Evolutionary conservation across 2,797 vertebrate genomes (phyloP).

Genomic region (Emydoidea blandingii): DNA sequence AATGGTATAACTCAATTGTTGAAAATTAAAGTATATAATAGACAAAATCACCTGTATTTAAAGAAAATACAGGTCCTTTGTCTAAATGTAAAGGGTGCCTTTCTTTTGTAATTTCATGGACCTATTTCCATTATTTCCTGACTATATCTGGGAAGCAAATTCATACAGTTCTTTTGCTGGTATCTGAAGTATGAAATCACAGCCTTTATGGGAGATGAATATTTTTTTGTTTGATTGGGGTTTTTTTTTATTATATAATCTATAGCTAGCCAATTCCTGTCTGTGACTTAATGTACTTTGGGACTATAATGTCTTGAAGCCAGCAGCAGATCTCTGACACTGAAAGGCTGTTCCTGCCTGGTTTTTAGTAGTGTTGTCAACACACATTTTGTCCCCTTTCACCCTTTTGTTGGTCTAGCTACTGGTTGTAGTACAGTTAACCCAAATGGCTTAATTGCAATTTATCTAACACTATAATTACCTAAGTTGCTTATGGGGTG

Average conservation of each 20-base stretch:
- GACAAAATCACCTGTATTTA: background rate
- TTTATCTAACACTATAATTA: constrained; percentile 56
- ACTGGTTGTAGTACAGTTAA: constrained; percentile 56
- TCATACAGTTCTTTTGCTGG: constrained; percentile 42
- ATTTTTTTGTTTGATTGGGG: background rate
- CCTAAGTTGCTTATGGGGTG: constrained; percentile 47
- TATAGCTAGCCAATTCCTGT: constrained; percentile 23
- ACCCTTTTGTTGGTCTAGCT: constrained; percentile 52
- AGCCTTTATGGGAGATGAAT: background rate
- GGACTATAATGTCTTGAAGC: constrained; percentile 37
- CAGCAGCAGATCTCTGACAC: constrained; percentile 28
- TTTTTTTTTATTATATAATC: constrained; percentile 19
- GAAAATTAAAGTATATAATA: background rate
- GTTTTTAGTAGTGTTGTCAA: background rate
- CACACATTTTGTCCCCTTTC: constrained; percentile 23
- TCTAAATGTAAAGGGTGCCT: background rate
- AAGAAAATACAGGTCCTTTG: background rate
- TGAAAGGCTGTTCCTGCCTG: constrained; percentile 3
- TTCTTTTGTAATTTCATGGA: constrained; percentile 10
- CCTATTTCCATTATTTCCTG: constrained; percentile 14
- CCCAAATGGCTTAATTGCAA: constrained; percentile 64
- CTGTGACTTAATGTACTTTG: constrained; percentile 6
- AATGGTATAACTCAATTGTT: background rate
- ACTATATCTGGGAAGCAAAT: constrained; percentile 62
- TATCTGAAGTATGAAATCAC: constrained; percentile 52